Percentiles rank a stretch among this genome's conserved stretches.
Conservation (phyloP, 2,797 vertebrate genomes). For the Halcyon badia region DNA sequence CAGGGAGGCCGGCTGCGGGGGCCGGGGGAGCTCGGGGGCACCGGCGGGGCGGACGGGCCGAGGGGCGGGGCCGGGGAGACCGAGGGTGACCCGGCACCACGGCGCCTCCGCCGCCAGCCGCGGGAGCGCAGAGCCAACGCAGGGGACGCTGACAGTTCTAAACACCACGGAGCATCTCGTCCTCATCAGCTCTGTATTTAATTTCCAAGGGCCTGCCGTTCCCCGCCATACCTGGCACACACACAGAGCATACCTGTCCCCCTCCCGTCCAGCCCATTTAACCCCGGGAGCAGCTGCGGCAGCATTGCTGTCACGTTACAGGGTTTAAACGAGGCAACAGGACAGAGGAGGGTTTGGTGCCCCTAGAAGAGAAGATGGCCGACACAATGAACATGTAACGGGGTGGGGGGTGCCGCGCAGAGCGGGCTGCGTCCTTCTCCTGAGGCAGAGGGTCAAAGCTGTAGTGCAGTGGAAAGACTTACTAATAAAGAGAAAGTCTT, state of each 20-base stretch:
- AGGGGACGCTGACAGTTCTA: background rate
- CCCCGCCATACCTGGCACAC: background rate
- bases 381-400: background rate
- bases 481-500: slow-evolving; percentile 22
- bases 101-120: background rate
- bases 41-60: too few species aligned
- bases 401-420: background rate
- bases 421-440: background rate
- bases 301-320: background rate
- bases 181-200: background rate
- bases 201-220: background rate
- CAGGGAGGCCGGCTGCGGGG: too few species aligned
- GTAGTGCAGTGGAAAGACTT: slow-evolving; percentile 22
- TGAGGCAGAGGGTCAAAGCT: background rate
- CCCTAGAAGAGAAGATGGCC: background rate
- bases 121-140: background rate
- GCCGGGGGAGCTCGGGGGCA: too few species aligned
- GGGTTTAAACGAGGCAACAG: background rate
- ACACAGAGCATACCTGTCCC: background rate
- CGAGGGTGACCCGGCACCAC: too few species aligned
- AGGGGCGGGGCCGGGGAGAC: too few species aligned
- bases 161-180: background rate
- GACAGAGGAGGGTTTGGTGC: background rate
- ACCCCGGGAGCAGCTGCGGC: background rate
- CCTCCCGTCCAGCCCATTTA: background rate